These are phyloP conservation scores for Sylvilagus bachmani DNA, from an alignment of 2,113 vertebrate genomes.

Conservation along the genomic window DNA sequence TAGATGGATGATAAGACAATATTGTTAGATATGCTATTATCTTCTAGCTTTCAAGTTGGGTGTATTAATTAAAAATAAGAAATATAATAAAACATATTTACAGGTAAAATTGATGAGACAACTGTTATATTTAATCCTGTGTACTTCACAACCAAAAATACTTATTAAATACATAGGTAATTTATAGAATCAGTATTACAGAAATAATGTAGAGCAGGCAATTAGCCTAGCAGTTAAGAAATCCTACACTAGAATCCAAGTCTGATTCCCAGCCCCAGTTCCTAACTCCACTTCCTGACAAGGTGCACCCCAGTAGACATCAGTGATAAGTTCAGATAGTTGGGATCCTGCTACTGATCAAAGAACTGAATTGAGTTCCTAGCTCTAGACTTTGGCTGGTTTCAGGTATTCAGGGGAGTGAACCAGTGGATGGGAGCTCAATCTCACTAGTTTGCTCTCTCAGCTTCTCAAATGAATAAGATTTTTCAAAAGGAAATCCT, in stretches of 20 bases:
- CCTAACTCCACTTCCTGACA: too few species aligned
- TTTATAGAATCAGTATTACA: neutral
- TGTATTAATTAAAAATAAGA: neutral
- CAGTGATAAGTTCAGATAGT: too few species aligned
- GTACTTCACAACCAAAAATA: neutral
- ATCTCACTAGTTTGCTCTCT: too few species aligned
- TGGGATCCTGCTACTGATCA: too few species aligned
- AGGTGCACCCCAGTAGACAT: too few species aligned
- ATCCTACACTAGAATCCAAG: too few species aligned
- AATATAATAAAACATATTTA: conserved; percentile 18
- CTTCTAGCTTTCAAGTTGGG: neutral
- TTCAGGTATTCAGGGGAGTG: too few species aligned
- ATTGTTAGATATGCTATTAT: neutral
- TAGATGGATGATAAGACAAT: neutral
- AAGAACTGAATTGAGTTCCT: too few species aligned
- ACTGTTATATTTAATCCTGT: neutral
- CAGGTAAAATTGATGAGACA: neutral
- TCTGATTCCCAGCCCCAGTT: too few species aligned
- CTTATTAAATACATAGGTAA: neutral
- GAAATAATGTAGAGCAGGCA: neutral
- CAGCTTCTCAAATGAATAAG: too few species aligned
- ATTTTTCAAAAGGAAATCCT: conserved; percentile 22
- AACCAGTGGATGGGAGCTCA: too few species aligned
- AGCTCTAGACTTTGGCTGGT: too few species aligned
- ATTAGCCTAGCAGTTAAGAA: neutral